Evolutionary conservation across 2,888 invertebrate species (phyloP).

Genomic region (Drosophila prostipennis): DNA sequence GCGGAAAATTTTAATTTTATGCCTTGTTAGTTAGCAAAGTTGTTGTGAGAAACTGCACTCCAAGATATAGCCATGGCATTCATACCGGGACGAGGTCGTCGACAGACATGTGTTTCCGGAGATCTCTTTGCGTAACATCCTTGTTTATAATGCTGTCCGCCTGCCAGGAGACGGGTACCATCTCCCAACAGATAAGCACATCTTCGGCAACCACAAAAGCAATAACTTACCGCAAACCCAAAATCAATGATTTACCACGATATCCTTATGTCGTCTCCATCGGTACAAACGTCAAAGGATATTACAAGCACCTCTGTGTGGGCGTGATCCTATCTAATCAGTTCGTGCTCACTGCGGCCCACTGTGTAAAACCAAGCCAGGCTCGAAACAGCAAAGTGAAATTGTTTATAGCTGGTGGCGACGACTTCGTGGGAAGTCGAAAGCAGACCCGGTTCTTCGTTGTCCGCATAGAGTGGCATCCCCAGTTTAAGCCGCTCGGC

Average conservation of each 20-base stretch:
- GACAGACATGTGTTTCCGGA: background rate
- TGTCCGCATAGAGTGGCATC: conserved; percentile 60
- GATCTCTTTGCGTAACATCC: background rate
- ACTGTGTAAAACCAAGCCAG: conserved; percentile 56
- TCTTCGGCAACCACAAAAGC: too few relatives aligned
- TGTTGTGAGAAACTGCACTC: background rate
- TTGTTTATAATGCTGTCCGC: background rate
- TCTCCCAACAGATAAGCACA: too few relatives aligned
- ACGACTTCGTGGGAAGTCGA: conserved; percentile 39
- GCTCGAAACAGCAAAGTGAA: too few relatives aligned
- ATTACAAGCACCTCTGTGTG: conserved; percentile 74
- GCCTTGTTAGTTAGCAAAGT: background rate
- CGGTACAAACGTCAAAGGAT: conserved; percentile 42
- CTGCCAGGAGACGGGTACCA: background rate
- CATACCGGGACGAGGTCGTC: too few relatives aligned
- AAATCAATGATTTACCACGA: background rate
- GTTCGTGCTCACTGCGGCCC: conserved; percentile 81
- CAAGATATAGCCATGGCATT: background rate
- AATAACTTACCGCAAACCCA: background rate
- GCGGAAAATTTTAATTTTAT: conserved; percentile 15
- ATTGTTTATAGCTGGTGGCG: conserved; percentile 60
- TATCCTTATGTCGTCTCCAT: conserved; percentile 64
- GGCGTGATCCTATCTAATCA: conserved; percentile 78
- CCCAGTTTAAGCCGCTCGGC: conserved; percentile 61
- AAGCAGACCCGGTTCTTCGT: conserved; percentile 58